Evolutionary conservation across 2,888 invertebrate genomes (phyloP), one percentile per base, ranked within the genome.

Genomic region (Steinernema hermaphroditum): DNA sequence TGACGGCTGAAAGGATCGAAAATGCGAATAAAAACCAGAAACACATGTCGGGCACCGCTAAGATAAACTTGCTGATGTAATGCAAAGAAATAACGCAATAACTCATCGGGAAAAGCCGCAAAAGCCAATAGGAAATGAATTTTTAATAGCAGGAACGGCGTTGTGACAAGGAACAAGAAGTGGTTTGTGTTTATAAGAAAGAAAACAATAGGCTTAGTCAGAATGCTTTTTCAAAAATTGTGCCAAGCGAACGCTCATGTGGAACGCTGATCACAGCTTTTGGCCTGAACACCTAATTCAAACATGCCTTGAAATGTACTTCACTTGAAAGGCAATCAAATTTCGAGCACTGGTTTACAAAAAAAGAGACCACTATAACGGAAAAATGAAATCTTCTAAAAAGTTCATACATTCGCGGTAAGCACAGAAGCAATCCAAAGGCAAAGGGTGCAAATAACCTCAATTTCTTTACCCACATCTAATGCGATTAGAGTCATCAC

Each of bases 11-110:
- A 12, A 14, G 12, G 12, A 54, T 22, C 27, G 24, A 27, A 27
- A 27, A 27, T 24, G 27, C 27, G 12, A 27, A 54, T 6, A 54
- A 54, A 54, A 54, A 54, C 54, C 16, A 27, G 54, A 54, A 54
- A 54, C 54, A 54, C 27, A 54, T 54, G 54, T 54, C 54, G n/a
- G 54, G 27, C 54, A 54, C n/a, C 2, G 6, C n/a, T 8, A 24
- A 6, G 6, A 27, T 27, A 54, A 54, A 54, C 54, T 54, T 54
- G 4, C 27, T 54, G 27, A 54, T 27, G 27, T 54, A 37, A 4
- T 54, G 27, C 49, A 54, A 54, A 14, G 27, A 24, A 54, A 19
- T 22, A 6, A 46, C 16, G 4, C 16, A 19, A 46, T 46, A 4
- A 19, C 6, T 16, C n/a, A 46, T 16, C n/a, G 46, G n/a, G 16